Conservation (phyloP, 2,888 invertebrate genomes). For the Caenorhabditis doughertyi region DNA sequence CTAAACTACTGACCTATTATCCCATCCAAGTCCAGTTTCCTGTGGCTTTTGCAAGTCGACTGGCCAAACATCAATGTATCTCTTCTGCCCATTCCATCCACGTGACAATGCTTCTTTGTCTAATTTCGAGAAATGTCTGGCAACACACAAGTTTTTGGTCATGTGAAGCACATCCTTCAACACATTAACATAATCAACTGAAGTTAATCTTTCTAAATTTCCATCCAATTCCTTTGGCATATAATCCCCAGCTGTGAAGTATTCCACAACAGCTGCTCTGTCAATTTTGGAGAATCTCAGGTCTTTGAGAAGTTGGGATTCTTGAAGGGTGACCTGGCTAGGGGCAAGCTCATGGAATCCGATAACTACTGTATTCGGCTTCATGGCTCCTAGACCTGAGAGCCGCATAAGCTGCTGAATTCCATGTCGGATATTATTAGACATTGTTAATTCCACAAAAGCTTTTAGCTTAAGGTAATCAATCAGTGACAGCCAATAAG, state of each 20-base stretch:
- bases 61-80: conserved; percentile 96
- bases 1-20: conserved; percentile 84
- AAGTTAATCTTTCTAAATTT: conserved; percentile 69
- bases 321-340: conserved; percentile 89
- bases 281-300: conserved; percentile 82
- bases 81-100: conserved; percentile 77
- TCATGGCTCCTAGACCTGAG: conserved; percentile 96
- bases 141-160: conserved; percentile 95
- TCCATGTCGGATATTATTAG: conserved; percentile 91
- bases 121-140: conserved; percentile 92
- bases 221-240: conserved; percentile 77
- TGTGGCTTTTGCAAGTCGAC: conserved; percentile 91
- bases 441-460: conserved; percentile 94
- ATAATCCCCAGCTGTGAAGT: conserved; percentile 80
- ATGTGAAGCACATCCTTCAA: conserved; percentile 92
- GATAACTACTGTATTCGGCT: conserved; percentile 96
- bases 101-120: conserved; percentile 86
- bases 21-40: conserved; percentile 89
- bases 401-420: conserved; percentile 89
- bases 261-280: conserved; percentile 82
- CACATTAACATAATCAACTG: conserved; percentile 89
- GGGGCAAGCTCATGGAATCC: conserved; percentile 91
- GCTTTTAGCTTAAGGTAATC: conserved; percentile 95
- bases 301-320: conserved; percentile 80
- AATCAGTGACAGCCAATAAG: conserved; percentile 94